These are phyloP conservation scores for Aurelia coerulea DNA, from an alignment of 30 jellyfish, hydroid and myxozoan species.

Conservation along the genomic window DNA sequence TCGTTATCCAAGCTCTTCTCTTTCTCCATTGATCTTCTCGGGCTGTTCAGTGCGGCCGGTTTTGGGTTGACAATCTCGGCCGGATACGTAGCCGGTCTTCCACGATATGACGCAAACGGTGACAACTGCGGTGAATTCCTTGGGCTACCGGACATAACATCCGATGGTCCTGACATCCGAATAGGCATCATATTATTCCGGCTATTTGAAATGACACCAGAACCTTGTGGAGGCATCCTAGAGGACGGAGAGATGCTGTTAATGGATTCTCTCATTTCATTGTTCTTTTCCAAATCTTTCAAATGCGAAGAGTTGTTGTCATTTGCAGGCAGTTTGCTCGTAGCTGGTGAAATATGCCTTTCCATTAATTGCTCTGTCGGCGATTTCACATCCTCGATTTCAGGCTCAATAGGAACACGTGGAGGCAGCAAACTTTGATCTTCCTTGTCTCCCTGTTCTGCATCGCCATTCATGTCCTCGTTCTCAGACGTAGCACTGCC, in stretches of 20 bases:
- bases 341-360: slow-evolving; percentile 48
- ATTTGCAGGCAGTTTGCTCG: slow-evolving; percentile 18
- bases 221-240: slow-evolving; percentile 23
- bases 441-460: slow-evolving; percentile 25
- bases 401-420: slow-evolving; percentile 41
- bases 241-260: slow-evolving; percentile 15
- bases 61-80: slow-evolving; percentile 61
- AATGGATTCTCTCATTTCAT: slow-evolving; percentile 1
- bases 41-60: slow-evolving; percentile 37
- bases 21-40: slow-evolving; percentile 27
- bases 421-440: slow-evolving; percentile 9
- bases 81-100: slow-evolving; percentile 72
- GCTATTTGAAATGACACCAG: slow-evolving; percentile 49
- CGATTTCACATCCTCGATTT: slow-evolving; percentile 41
- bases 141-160: slow-evolving; percentile 57
- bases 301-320: not conserved
- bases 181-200: slow-evolving; percentile 19
- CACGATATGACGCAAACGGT: slow-evolving; percentile 65
- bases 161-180: slow-evolving; percentile 51
- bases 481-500: slow-evolving; percentile 42
- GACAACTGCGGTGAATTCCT: slow-evolving; percentile 67
- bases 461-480: slow-evolving; percentile 44
- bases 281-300: slow-evolving; percentile 2
- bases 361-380: slow-evolving; percentile 56
- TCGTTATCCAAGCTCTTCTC: slow-evolving; percentile 34